Base-by-base conservation (phyloP, 2,113 vertebrate genomes). In the Callospermophilus lateralis region DNA sequence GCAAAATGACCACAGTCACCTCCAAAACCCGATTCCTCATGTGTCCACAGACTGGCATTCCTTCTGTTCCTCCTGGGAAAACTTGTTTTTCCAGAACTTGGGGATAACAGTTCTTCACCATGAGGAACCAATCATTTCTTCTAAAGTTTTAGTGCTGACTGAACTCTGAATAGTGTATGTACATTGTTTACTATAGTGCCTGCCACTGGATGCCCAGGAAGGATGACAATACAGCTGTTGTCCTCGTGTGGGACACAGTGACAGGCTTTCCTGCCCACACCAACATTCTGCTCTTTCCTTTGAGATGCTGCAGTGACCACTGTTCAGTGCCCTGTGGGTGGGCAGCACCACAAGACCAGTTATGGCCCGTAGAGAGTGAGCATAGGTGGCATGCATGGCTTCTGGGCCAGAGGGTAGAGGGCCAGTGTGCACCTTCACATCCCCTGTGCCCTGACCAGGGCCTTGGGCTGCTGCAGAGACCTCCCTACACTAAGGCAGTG, bases 361-460 rank as follows among this genome's bases (percentile, higher is more conserved):
- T 0, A 19, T 4, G 16, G 3, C 37, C 6, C 4, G 1, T 32
- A 24, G 65, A 68, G n/a, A 9, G 37, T 55, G 20, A 32, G 15
- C 8, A 4, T 6, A 55, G 19, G 10, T 6, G 26, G 10, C 3
- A 1, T 3, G 1, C 11, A 16, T 2, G 7, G 22, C 45, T 37
- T 37, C 30, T 3, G 17, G 20, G 8, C 45, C 32, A 45, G 63
- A 67, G 12, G 30, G 78, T 32, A 4, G 55, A 28, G 6, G 26
- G 24, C 39, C 5, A 2, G 11, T 5, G 3, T 17, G 4, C 10
- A 1, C 10, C 51, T 1, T 20, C 4, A 19, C 15, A 30, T n/a
- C 30, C 24, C 28, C 28, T 10, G 15, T 30, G 37, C 19, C 11
- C 0, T 30, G 70, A n/a, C 30, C 13, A 8, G 26, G 3, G 42